Evolutionary conservation across 2,888 invertebrate species (phyloP).

Genomic region (Lithophane leautieri): DNA sequence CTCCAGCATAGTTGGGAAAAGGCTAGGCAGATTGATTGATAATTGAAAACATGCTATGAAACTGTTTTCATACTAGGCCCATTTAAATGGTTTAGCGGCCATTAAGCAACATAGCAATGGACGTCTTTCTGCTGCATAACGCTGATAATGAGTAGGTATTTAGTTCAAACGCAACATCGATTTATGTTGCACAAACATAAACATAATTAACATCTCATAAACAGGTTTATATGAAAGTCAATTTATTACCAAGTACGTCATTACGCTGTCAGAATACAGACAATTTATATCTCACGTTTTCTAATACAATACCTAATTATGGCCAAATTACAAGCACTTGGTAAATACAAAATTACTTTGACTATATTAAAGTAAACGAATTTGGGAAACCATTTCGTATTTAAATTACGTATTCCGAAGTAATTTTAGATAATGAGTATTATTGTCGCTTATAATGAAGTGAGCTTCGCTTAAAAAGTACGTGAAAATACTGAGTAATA

Average conservation of each 20-base stretch:
- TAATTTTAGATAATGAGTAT: constrained; percentile 57
- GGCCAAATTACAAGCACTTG: constrained; percentile 30
- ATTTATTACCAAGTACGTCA: constrained; percentile 37
- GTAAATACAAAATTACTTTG: constrained; percentile 41
- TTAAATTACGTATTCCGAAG: constrained; percentile 49
- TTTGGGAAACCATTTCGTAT: constrained; percentile 34
- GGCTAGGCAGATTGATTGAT: no score
- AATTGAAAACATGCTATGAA: no score
- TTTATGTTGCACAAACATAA: not conserved
- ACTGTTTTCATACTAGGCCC: no score
- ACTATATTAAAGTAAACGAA: constrained; percentile 34
- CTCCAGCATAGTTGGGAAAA: no score
- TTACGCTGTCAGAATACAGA: constrained; percentile 29
- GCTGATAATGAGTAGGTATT: no score
- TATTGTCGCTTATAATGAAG: constrained; percentile 38
- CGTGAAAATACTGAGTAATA: constrained; percentile 14
- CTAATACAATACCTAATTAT: constrained; percentile 39
- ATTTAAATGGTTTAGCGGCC: no score
- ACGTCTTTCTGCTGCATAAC: not conserved
- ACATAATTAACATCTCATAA: not conserved
- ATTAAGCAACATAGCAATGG: not conserved
- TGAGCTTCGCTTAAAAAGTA: constrained; percentile 6
- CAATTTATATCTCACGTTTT: constrained; percentile 30
- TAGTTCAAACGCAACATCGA: not conserved
- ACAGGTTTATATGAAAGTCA: constrained; percentile 28